Conservation (phyloP, 2,888 invertebrate species). For the Falcaria lacertinaria region DNA sequence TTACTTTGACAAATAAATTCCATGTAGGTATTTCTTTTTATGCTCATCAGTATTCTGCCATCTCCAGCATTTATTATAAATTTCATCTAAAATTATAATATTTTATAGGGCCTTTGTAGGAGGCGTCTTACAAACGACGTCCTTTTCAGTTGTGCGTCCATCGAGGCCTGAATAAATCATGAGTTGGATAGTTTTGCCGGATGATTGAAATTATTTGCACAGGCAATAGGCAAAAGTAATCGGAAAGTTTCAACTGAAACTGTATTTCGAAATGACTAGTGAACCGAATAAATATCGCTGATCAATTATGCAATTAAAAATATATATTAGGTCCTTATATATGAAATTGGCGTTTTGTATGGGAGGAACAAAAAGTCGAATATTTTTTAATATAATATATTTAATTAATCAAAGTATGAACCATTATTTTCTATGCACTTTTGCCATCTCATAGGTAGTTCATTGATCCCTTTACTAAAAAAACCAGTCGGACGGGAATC, state of each 20-base stretch:
- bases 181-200: not conserved
- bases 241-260: not conserved
- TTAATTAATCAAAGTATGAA: too few relatives aligned
- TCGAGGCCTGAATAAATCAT: not conserved
- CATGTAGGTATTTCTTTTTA: constrained; percentile 52
- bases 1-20: constrained; percentile 72
- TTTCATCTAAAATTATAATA: constrained; percentile 4
- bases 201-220: not conserved
- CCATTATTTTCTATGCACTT: too few relatives aligned
- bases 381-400: too few relatives aligned
- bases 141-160: not conserved
- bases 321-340: too few relatives aligned
- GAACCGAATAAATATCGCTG: too few relatives aligned
- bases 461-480: too few relatives aligned
- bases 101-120: not conserved
- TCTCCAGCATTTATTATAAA: constrained; percentile 3
- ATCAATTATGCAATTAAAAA: too few relatives aligned
- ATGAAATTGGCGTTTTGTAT: too few relatives aligned
- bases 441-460: too few relatives aligned
- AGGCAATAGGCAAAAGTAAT: not conserved
- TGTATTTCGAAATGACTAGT: too few relatives aligned
- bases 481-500: too few relatives aligned
- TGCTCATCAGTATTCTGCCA: constrained; percentile 36
- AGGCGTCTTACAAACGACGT: not conserved
- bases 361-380: too few relatives aligned